Conservation (phyloP, 2,888 invertebrate genomes). For the Clivina fossor region DNA sequence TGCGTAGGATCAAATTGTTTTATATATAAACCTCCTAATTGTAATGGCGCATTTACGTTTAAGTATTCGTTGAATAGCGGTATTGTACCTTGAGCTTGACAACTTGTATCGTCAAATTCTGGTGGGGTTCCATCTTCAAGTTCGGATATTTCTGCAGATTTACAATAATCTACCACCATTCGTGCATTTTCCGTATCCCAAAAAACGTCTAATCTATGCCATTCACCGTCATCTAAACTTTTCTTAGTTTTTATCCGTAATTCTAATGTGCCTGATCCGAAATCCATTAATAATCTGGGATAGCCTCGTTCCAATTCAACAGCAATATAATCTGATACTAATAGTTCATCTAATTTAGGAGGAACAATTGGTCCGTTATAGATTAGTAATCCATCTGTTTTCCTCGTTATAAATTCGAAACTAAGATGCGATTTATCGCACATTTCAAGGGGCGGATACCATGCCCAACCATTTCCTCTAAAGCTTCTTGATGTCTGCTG, state of each 20-base stretch:
- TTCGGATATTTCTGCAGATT: constrained; percentile 84
- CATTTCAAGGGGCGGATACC: constrained; percentile 97
- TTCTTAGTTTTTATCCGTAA: constrained; percentile 81
- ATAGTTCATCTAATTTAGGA: constrained; percentile 85
- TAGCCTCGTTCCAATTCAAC: constrained; percentile 90
- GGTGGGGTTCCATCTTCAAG: constrained; percentile 88
- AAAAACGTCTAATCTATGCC: constrained; percentile 96
- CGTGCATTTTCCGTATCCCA: constrained; percentile 93
- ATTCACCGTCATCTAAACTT: constrained; percentile 91
- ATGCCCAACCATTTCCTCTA: constrained; percentile 94
- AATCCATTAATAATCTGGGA: constrained; percentile 87
- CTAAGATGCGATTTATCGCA: constrained; percentile 94
- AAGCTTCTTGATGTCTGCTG: constrained; percentile 96
- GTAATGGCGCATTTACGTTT: constrained; percentile 92
- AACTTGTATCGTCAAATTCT: constrained; percentile 84
- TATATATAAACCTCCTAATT: constrained; percentile 90
- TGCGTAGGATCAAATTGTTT: constrained; percentile 87
- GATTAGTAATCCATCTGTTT: constrained; percentile 85
- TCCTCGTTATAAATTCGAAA: constrained; percentile 92
- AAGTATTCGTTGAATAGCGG: constrained; percentile 95
- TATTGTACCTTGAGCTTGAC: constrained; percentile 86
- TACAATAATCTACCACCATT: constrained; percentile 92
- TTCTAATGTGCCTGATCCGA: constrained; percentile 91
- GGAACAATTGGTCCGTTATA: constrained; percentile 98
- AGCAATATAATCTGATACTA: constrained; percentile 93